Percentiles rank a stretch among this genome's conserved stretches.
phyloP scores from a whole-genome alignment of 2,113 vertebrate species.

The Machaerirhynchus nigripectus region DNA sequence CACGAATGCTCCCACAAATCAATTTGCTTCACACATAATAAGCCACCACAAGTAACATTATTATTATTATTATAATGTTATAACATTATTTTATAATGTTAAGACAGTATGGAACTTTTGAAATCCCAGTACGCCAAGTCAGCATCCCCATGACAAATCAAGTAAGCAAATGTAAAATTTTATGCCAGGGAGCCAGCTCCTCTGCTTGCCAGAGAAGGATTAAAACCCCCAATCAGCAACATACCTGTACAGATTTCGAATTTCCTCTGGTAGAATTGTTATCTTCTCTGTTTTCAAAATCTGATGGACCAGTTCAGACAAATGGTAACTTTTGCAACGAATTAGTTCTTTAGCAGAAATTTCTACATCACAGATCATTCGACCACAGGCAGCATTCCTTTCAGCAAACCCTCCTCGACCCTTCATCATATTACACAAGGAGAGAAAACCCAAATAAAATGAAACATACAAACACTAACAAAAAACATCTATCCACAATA shows the following conservation, averaged over 20 bases:
- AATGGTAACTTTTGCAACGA: conserved; percentile 94
- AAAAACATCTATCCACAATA: not conserved
- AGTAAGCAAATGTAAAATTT: not conserved
- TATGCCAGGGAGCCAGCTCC: not conserved
- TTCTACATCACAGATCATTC: conserved; percentile 94
- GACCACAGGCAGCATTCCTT: conserved; percentile 91
- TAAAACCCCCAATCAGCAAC: not conserved
- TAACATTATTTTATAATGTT: not conserved
- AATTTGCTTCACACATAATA: not conserved
- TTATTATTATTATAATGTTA: too few species aligned
- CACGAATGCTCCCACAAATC: not conserved
- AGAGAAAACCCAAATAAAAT: not conserved
- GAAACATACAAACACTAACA: not conserved
- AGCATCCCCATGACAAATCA: not conserved
- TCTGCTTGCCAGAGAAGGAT: not conserved
- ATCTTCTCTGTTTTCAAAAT: conserved; percentile 85
- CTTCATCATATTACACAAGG: conserved; percentile 57
- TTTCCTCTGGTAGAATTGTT: conserved; percentile 80
- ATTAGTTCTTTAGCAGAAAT: conserved; percentile 97
- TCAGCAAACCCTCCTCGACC: conserved; percentile 91
- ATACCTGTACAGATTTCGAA: conserved; percentile 89
- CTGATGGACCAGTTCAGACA: conserved; percentile 88
- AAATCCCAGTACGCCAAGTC: not conserved
- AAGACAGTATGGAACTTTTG: not conserved
- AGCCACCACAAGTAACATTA: not conserved